Base-by-base conservation (phyloP, 2,113 vertebrate species). In the Scalopus aquaticus region DNA sequence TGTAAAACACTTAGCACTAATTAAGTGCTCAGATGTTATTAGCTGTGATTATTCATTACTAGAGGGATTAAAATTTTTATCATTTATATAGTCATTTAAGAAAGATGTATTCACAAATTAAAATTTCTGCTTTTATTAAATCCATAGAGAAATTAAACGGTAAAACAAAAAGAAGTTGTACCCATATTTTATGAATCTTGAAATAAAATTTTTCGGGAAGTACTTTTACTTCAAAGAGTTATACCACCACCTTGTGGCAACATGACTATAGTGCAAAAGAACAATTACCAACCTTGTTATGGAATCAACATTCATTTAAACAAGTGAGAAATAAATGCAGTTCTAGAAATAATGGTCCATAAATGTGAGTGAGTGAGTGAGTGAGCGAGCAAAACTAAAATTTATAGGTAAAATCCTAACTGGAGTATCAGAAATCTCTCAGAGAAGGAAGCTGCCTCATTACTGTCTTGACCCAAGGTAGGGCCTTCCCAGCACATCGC, bases 201-300 rank as follows among this genome's bases (percentile, higher is more conserved):
- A 70, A 70, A 35, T 46, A 19, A 64, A 67, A 12, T 44, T 1
- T 0, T 37, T 44, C 13, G 6, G 13, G 56, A 11, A 49, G 2
- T 56, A 56, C 2, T 28, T 51, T 51, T 26, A 20, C 22, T 67
- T 72, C 51, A 49, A 90, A 87, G 93, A 39, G 80, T 88, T 95
- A 56, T 90, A 85, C 10, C 46, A 19, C 97, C 96, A 91, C 16
- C 96, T 78, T 22, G 96, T 97, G 97, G 96, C 79, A 9, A n/a
- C 30, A 60, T 9, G 2, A 1, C 35, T 42, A 46, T n/a, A 97
- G 7, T 16, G 22, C 89, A 96, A 79, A 56, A 51, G 24, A 83
- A 32, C 8, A 37, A 13, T 62, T 72, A 56, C 54, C 9, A 22
- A 20, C 20, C 20, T 56, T 2, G 58, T 44, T 19, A 20, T 0